These are phyloP conservation scores for Sepioteuthis lessoniana DNA, from an alignment of 2,888 invertebrate genomes.

Conservation along the genomic window DNA sequence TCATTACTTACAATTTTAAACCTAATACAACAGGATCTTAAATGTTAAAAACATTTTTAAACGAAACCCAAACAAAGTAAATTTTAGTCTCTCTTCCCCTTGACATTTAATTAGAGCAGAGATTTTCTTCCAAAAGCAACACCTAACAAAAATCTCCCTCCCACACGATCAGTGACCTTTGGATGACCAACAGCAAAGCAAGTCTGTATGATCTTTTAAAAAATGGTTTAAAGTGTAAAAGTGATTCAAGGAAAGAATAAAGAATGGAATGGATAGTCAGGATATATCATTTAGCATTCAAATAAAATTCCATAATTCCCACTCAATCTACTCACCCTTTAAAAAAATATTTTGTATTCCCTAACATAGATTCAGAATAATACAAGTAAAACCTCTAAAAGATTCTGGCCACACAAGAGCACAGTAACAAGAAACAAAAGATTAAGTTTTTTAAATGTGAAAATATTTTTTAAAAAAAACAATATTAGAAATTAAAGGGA, in stretches of 20 bases:
- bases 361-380: too few species aligned
- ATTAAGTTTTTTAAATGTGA: too few species aligned
- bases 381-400: too few species aligned
- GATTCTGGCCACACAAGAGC: too few species aligned
- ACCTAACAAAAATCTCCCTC: neutral
- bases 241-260: neutral
- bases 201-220: neutral
- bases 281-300: too few species aligned
- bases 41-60: neutral
- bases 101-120: neutral
- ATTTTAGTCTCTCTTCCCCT: neutral
- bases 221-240: neutral
- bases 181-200: neutral
- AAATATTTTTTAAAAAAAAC: too few species aligned
- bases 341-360: too few species aligned
- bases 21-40: neutral
- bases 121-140: neutral
- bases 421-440: too few species aligned
- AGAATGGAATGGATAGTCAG: neutral
- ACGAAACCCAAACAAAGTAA: neutral
- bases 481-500: too few species aligned
- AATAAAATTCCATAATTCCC: too few species aligned
- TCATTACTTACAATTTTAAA: neutral
- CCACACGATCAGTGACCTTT: neutral
- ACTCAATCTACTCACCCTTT: too few species aligned